Percentiles rank a stretch among this genome's conserved stretches.
phyloP scores from a whole-genome alignment of 2,113 vertebrate genomes.

The Percopsis transmontana region DNA sequence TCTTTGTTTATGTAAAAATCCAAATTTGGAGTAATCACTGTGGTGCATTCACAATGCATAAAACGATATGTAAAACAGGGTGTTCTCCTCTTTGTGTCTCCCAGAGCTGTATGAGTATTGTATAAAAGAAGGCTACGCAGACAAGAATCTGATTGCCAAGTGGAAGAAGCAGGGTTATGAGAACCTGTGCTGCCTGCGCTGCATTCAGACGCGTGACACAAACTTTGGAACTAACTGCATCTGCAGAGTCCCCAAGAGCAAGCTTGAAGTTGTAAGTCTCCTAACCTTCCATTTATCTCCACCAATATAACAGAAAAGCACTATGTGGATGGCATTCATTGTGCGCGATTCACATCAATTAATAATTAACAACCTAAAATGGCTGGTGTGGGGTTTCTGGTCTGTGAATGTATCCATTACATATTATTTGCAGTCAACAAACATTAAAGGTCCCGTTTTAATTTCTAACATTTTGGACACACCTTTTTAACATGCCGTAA shows the following conservation, averaged over 20 bases:
- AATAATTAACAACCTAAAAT: no score
- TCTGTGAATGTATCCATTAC: no score
- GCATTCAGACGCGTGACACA: constrained; percentile 97
- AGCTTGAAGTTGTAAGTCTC: constrained; percentile 93
- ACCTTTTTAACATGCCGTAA: no score
- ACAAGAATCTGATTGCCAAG: constrained; percentile 97
- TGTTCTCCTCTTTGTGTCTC: background rate
- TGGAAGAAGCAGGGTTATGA: constrained; percentile 99
- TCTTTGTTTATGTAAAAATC: no score
- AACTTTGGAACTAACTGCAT: constrained; percentile 99
- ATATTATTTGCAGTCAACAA: no score
- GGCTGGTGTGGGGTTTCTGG: no score
- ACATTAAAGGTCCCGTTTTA: no score
- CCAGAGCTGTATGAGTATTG: constrained; percentile 97
- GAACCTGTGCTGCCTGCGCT: constrained; percentile 95
- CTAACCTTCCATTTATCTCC: background rate
- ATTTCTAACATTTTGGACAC: no score
- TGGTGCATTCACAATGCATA: no score
- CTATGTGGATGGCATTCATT: no score
- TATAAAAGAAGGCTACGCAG: constrained; percentile 95
- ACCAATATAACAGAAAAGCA: background rate
- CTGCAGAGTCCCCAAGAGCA: constrained; percentile 97
- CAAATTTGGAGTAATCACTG: no score
- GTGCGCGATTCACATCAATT: no score
- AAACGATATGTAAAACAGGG: background rate